Base-by-base conservation (phyloP, 1,140 invertebrate species). In the Cotesia chilonis region DNA sequence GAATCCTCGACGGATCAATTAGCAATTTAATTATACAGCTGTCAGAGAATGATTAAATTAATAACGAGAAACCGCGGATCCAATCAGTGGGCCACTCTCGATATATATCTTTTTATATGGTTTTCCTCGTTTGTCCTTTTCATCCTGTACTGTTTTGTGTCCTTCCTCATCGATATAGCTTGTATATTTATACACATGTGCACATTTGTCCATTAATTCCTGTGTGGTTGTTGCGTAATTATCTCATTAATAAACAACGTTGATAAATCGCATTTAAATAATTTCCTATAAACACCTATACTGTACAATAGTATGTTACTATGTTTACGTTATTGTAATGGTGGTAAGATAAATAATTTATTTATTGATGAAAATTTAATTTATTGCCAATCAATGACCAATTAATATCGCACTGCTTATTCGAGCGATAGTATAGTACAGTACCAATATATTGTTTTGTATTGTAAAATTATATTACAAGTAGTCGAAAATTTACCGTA, bases 21-120 rank as follows among this genome's bases (percentile, higher is more conserved):
- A 84, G 84, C 84, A 85, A 85, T 85, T 85, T 85, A 86, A 86
- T 86, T 86, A 86, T 84, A 82, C 83, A 86, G 85, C 85, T 86
- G 85, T 86, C 85, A 83, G 80, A 77, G 78, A 79, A 79, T 85
- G 85, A 86, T 85, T 85, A 86, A 86, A 86, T 85, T 85, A 86
- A 86, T 86, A 86, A 85, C 83, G 82, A 85, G 83, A 84, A 83
- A 83, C 80, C 83, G 81, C 82, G 78, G 80, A 84, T 82, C 81
- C 80, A 84, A 83, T 82, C 65, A 28, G 68, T 68, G 60, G 60
- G 69, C 75, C 79, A 80, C 80, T 81, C 77, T 81, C 70, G 72
- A 79, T 63, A 63, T 70, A 37, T 20, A 9, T 69, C 41, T 47
- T 47, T 64, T 67, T 61, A 51, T 38, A 47, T 38, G 28, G 55